Evolutionary conservation across 2,113 vertebrate species (phyloP).

Genomic region (Urocolius indicus): DNA sequence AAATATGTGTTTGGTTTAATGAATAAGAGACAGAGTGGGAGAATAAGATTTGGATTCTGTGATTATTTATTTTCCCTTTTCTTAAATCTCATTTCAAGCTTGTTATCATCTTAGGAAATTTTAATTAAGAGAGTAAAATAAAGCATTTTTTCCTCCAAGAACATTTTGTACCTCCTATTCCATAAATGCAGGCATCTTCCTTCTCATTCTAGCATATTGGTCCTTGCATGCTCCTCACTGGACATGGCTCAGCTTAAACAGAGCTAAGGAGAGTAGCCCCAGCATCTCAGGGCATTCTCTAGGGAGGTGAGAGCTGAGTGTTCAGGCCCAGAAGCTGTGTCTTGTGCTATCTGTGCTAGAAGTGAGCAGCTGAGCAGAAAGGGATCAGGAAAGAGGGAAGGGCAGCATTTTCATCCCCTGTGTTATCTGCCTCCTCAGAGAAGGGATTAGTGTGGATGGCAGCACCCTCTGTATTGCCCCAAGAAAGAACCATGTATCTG

Average conservation of each 20-base stretch:
- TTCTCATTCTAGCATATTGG: not conserved
- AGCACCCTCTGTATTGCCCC: not conserved
- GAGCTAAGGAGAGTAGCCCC: not conserved
- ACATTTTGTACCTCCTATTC: not conserved
- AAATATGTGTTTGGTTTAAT: not conserved
- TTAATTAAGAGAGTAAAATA: not conserved
- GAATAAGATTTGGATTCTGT: not conserved
- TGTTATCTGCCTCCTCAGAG: not conserved
- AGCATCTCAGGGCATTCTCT: not conserved
- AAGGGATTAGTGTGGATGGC: not conserved
- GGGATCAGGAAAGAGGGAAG: not conserved
- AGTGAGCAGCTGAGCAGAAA: not conserved
- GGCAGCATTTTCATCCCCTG: not conserved
- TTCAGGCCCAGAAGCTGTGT: not conserved
- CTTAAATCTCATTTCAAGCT: not conserved
- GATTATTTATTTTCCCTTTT: not conserved
- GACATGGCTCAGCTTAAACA: not conserved
- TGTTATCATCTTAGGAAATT: not conserved
- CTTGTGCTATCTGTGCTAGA: not conserved
- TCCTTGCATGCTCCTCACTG: not conserved
- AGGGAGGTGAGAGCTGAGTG: not conserved
- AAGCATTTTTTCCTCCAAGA: not conserved
- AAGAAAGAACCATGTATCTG: not conserved
- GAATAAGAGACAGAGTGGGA: accelerated
- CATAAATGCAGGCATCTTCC: not conserved